Base-by-base conservation (phyloP, 2,888 invertebrate species). In the Sinohyriopsis cumingii region DNA sequence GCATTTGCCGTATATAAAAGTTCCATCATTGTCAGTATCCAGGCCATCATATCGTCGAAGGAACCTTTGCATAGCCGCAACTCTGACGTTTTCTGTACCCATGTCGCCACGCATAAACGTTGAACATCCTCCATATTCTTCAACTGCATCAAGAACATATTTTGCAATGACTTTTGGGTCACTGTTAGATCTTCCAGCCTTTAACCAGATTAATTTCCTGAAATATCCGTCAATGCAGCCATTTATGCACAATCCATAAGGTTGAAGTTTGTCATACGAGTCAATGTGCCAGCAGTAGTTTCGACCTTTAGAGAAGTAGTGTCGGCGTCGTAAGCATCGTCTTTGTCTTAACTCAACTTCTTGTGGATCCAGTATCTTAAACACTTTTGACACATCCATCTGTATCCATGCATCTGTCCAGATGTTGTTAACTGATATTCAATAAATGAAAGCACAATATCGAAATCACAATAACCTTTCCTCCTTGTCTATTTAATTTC, bases 271-370 rank as follows among this genome's bases (percentile, higher is more conserved):
- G 62, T 77, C 75, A 60, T 73, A 69, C 5, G 64, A 56, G 59
- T 76, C 78, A 53, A 78, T 64, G 65, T 77, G 78, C 75, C 75
- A 77, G 20, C 75, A 55, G 63, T 67, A 69, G 57, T 77, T 73
- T 19, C 76, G 76, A 33, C 78, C 76, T 65, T 56, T 55, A 19
- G 55, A 24, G 45, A 24, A 24, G 60, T 77, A 78, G 25, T 59
- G 63, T 25, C 78, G 63, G 59, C 76, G 62, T 54, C 45, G 59
- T 20, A 77, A 68, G 55, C 73, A 53, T 65, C 71, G 55, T 59
- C 66, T 45, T 67, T 56, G 57, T 20, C 75, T 24, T 20, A 18
- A 22, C 54, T 69, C 56, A 20, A 76, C 59, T 22, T 68, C 69
- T 60, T 74, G 63, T 59, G 71, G 61, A 63, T 73, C 69, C 55